These are phyloP conservation scores for Noctua comes DNA, from an alignment of 2,888 invertebrate species.

Conservation along the genomic window DNA sequence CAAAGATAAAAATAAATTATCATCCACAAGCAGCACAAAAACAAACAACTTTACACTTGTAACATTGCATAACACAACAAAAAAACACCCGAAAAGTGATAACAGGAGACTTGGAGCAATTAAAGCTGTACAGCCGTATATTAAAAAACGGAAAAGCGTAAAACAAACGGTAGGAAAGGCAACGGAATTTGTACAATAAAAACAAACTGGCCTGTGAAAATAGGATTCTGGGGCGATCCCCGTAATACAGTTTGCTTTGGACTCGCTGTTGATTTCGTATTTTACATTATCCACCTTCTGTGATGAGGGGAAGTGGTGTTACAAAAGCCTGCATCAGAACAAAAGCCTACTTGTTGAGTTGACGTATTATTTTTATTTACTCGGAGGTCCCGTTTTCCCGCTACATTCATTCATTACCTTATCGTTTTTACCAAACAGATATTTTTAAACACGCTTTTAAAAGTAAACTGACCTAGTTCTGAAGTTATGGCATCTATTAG, in stretches of 20 bases:
- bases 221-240: slow-evolving; percentile 66
- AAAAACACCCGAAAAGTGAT: slow-evolving; percentile 52
- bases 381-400: slow-evolving; percentile 20
- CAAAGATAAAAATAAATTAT: neutral
- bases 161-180: slow-evolving; percentile 63
- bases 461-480: neutral
- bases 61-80: slow-evolving; percentile 33
- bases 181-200: slow-evolving; percentile 70
- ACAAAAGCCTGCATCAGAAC: slow-evolving; percentile 47
- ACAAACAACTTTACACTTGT: slow-evolving; percentile 22
- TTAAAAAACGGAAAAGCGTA: slow-evolving; percentile 65
- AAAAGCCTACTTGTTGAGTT: slow-evolving; percentile 56
- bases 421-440: neutral
- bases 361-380: slow-evolving; percentile 32
- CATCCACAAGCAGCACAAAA: slow-evolving; percentile 7
- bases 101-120: slow-evolving; percentile 64
- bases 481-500: neutral
- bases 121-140: slow-evolving; percentile 63
- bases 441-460: neutral
- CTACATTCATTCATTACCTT: slow-evolving; percentile 22
- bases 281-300: slow-evolving; percentile 66
- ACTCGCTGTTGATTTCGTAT: slow-evolving; percentile 67
- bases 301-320: slow-evolving; percentile 53
- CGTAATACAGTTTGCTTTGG: slow-evolving; percentile 68
- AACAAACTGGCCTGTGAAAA: slow-evolving; percentile 69